Conservation (phyloP, 2,888 invertebrate genomes). For the Hirtodrosophila confusa region DNA sequence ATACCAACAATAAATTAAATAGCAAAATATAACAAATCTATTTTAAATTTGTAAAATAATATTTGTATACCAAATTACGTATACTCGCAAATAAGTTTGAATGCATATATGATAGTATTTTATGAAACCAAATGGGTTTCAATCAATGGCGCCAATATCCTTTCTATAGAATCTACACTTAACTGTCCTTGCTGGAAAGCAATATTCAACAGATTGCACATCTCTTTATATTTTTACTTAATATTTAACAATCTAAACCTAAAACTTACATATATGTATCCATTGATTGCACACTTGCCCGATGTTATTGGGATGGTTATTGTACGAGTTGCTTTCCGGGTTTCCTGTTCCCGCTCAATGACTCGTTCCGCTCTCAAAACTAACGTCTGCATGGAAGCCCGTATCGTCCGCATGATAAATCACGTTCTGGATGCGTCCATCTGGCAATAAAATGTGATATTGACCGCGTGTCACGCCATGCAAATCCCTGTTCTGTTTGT, state of each 20-base stretch:
- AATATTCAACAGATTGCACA: no score
- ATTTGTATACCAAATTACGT: no score
- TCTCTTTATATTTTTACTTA: not conserved
- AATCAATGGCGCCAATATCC: no score
- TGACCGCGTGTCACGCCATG: slow-evolving; percentile 89
- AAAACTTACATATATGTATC: slow-evolving; percentile 17
- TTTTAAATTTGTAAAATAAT: no score
- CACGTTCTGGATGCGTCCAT: slow-evolving; percentile 91
- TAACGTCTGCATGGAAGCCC: slow-evolving; percentile 91
- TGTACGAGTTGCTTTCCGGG: not conserved
- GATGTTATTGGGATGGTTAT: slow-evolving; percentile 1
- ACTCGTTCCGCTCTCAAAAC: slow-evolving; percentile 85
- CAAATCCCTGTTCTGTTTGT: slow-evolving; percentile 88
- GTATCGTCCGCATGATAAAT: slow-evolving; percentile 90
- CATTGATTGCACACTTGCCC: slow-evolving; percentile 43
- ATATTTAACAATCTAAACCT: slow-evolving; percentile 5
- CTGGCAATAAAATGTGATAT: slow-evolving; percentile 91
- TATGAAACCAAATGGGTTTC: no score
- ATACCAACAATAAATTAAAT: no score
- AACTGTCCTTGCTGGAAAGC: no score
- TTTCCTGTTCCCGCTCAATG: slow-evolving; percentile 42
- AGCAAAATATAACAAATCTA: no score
- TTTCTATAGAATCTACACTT: no score
- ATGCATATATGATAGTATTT: no score
- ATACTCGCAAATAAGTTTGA: no score